Conservation (phyloP, 2,797 vertebrate genomes). For the Chaenodraco wilsoni region DNA sequence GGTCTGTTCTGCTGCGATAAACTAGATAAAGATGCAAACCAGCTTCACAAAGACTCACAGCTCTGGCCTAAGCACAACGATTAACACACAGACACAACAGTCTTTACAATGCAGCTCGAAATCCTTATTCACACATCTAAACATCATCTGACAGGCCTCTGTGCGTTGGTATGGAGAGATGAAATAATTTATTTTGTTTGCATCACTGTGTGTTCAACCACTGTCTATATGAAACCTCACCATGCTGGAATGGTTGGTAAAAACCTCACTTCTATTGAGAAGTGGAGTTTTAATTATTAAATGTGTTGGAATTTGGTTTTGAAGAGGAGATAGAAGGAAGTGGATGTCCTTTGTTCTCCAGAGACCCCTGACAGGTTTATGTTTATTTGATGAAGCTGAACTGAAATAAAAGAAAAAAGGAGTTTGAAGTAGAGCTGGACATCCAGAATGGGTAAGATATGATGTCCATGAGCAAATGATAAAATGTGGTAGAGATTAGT, state of each 20-base stretch:
- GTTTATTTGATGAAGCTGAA: conserved; percentile 67
- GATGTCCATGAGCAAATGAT: background rate
- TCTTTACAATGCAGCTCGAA: conserved; percentile 18
- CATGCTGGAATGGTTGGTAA: conserved; percentile 17
- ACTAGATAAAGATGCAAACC: conserved; percentile 57
- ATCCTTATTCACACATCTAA: conserved; percentile 19
- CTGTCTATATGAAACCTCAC: conserved; percentile 10
- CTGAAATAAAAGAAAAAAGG: conserved; percentile 25
- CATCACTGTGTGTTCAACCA: background rate
- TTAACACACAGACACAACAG: conserved; percentile 29
- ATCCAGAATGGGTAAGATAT: background rate
- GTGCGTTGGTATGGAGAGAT: conserved; percentile 19
- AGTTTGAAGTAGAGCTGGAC: conserved; percentile 22
- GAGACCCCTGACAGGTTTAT: conserved; percentile 61
- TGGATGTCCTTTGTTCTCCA: conserved; percentile 53
- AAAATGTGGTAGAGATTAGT: background rate
- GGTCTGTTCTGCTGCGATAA: conserved; percentile 64
- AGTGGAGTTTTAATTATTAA: conserved; percentile 62
- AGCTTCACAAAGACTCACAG: conserved; percentile 46
- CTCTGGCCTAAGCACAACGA: conserved; percentile 46
- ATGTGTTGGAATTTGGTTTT: conserved; percentile 50
- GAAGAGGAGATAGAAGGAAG: conserved; percentile 40
- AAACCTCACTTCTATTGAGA: conserved; percentile 35
- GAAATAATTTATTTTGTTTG: conserved; percentile 22
- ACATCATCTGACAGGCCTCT: conserved; percentile 20